phyloP scores from a whole-genome alignment of 2,888 invertebrate species.

The Drosophila phalerata region DNA sequence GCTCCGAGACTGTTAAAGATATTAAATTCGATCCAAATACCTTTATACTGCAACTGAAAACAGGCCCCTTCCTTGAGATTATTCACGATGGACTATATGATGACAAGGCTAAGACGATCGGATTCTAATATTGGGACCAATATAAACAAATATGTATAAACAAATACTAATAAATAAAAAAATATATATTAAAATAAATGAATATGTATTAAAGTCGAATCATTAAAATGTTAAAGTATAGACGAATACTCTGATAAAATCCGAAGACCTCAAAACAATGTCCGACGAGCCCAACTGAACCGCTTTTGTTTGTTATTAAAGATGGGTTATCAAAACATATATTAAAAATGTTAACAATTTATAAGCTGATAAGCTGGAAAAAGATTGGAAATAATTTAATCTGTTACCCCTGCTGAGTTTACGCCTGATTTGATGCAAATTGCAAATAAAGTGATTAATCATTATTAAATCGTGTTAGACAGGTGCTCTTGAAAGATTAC shows the following conservation, averaged over 20 bases:
- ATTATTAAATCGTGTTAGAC: conserved; percentile 9
- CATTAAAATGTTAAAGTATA: neutral
- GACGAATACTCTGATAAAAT: too few relatives aligned
- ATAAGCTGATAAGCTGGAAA: neutral
- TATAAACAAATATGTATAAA: too few relatives aligned
- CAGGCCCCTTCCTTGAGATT: conserved; percentile 76
- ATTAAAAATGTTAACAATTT: neutral
- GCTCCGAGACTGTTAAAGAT: conserved; percentile 66
- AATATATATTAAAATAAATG: neutral
- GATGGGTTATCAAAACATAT: too few relatives aligned
- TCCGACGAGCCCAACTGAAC: neutral
- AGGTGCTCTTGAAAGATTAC: conserved; percentile 13
- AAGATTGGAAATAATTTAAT: neutral
- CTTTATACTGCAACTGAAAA: conserved; percentile 72
- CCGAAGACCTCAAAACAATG: neutral
- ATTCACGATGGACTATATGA: conserved; percentile 75
- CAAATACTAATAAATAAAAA: neutral
- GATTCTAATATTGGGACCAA: neutral
- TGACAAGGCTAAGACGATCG: conserved; percentile 35
- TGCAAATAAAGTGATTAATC: conserved; percentile 17
- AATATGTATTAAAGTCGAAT: neutral
- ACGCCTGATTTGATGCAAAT: neutral
- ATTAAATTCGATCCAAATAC: conserved; percentile 80
- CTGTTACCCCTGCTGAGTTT: neutral
- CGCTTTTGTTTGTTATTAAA: neutral